Evolutionary conservation across 2,113 vertebrate genomes (phyloP).

Genomic region (Carassius gibelio): DNA sequence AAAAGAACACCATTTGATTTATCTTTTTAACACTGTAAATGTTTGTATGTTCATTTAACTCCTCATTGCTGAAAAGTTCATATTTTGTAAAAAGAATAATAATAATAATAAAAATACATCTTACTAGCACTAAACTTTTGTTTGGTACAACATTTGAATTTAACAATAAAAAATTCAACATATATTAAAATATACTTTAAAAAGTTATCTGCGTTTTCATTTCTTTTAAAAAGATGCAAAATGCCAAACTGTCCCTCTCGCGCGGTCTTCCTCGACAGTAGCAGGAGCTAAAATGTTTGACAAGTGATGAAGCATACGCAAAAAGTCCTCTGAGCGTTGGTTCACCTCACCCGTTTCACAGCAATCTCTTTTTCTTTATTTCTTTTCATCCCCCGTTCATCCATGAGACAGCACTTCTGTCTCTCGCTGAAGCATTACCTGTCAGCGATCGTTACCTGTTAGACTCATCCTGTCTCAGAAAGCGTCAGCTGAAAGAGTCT

Average conservation of each 20-base stretch:
- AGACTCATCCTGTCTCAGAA: constrained; percentile 34
- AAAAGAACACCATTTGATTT: not conserved
- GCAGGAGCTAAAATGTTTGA: constrained; percentile 59
- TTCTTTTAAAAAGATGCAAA: not conserved
- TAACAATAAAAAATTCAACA: not conserved
- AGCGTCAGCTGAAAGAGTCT: not conserved
- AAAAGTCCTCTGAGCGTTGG: constrained; percentile 67
- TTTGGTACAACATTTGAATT: not conserved
- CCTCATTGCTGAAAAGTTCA: not conserved
- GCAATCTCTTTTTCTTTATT: constrained; percentile 42
- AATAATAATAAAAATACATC: too few relatives aligned
- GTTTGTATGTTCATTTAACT: not conserved
- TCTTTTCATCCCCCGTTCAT: constrained; percentile 52
- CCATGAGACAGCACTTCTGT: constrained; percentile 53
- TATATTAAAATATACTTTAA: not conserved
- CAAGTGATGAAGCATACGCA: constrained; percentile 66
- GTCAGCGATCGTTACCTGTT: constrained; percentile 26
- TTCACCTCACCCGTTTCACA: constrained; percentile 64
- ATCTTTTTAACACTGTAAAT: not conserved
- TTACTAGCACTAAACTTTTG: not conserved
- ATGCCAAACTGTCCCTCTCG: not conserved
- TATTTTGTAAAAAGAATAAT: not conserved
- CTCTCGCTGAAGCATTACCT: constrained; percentile 46
- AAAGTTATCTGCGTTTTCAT: not conserved
- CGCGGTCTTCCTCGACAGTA: not conserved